phyloP scores from a whole-genome alignment of 2,797 vertebrate genomes.

The Enteromius viviparus region DNA sequence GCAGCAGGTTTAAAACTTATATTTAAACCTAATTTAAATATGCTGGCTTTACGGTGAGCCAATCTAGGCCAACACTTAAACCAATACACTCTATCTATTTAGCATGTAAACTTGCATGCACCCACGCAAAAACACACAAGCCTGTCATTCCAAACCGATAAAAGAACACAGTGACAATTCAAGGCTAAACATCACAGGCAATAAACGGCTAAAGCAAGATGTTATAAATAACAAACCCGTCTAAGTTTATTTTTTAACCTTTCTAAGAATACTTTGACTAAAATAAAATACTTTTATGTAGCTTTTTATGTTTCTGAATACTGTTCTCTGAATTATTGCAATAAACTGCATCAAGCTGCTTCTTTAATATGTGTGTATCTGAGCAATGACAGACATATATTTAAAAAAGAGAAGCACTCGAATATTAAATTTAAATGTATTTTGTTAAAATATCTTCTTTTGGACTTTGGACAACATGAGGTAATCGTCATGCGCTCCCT shows the following conservation, averaged over 20 bases:
- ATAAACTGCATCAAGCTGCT: not conserved
- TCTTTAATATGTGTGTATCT: not conserved
- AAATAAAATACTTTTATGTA: conserved; percentile 3
- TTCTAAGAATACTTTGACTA: conserved; percentile 1
- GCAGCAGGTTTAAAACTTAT: conserved; percentile 20
- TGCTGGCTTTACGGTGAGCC: not conserved
- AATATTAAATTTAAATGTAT: not conserved
- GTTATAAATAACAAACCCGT: conserved; percentile 15
- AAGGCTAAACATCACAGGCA: conserved; percentile 34
- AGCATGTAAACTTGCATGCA: not conserved
- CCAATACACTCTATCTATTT: conserved; percentile 4
- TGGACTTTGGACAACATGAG: not conserved
- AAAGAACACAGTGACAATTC: conserved; percentile 14
- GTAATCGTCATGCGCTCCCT: too few species aligned
- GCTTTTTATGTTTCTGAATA: not conserved
- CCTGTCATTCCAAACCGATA: not conserved
- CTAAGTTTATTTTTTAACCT: conserved; percentile 2
- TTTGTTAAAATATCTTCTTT: not conserved
- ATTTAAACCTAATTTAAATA: conserved; percentile 33
- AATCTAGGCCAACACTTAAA: conserved; percentile 12
- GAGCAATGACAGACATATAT: not conserved
- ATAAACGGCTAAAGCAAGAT: conserved; percentile 7
- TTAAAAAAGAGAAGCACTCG: not conserved
- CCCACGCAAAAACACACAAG: conserved; percentile 16
- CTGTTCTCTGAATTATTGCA: not conserved